Evolutionary conservation across 2,113 vertebrate species (phyloP).

Genomic region (Cnemophilus loriae): DNA sequence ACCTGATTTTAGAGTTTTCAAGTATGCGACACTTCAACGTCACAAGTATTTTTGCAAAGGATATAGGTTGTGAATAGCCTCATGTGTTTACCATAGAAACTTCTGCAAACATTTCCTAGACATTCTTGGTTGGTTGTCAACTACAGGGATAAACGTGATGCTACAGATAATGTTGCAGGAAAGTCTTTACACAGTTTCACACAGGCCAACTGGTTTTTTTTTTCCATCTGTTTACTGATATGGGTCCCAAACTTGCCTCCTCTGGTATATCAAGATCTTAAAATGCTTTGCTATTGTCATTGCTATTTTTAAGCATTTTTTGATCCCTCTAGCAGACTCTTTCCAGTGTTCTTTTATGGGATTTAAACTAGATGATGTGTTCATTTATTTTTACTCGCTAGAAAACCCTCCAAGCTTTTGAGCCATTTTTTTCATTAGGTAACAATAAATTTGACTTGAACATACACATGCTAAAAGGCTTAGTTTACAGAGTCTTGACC

Average conservation of each 20-base stretch:
- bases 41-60: background rate
- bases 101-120: background rate
- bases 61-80: background rate
- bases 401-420: conserved; percentile 48
- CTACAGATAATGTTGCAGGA: background rate
- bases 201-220: background rate
- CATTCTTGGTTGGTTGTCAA: background rate
- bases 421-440: conserved; percentile 61
- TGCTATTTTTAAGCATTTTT: conserved; percentile 53
- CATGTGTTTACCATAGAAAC: background rate
- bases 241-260: background rate
- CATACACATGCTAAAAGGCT: conserved; percentile 46
- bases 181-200: background rate
- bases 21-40: background rate
- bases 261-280: conserved; percentile 14
- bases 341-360: conserved; percentile 23
- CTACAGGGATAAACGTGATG: background rate
- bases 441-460: conserved; percentile 65
- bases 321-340: conserved; percentile 30
- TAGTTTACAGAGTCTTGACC: conserved; percentile 14
- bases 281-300: background rate
- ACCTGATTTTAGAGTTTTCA: background rate
- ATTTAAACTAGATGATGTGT: conserved; percentile 48
- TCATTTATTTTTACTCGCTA: conserved; percentile 56
- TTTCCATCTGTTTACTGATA: background rate